These are phyloP conservation scores for Ibidorhyncha struthersii DNA, from an alignment of 2,113 vertebrate species.

Conservation along the genomic window DNA sequence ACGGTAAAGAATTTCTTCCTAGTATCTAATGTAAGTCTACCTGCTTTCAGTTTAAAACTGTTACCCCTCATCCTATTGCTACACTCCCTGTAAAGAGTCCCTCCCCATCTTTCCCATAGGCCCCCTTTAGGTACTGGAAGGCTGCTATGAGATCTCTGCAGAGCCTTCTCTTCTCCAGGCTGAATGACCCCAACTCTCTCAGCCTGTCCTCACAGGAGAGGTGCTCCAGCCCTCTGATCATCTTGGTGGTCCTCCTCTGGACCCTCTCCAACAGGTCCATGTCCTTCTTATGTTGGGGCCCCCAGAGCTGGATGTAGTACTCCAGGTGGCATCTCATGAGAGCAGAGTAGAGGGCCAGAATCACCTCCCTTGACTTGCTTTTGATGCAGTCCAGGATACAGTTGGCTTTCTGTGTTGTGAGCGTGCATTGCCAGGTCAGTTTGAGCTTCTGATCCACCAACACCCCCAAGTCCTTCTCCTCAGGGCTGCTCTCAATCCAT, in stretches of 20 bases:
- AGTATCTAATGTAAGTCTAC: neutral
- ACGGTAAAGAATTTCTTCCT: neutral
- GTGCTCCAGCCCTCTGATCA: neutral
- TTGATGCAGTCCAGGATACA: neutral
- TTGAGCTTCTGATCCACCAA: neutral
- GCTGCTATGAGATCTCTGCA: neutral
- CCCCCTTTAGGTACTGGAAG: no score
- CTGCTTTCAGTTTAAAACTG: neutral
- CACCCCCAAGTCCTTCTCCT: neutral
- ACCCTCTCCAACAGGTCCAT: neutral
- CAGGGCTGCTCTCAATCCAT: neutral
- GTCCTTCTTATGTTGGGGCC: neutral
- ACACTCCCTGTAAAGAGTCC: neutral
- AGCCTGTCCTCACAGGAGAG: neutral
- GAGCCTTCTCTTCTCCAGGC: neutral
- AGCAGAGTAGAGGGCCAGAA: neutral
- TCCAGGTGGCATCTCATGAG: neutral
- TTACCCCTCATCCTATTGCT: neutral
- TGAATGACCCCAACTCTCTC: neutral
- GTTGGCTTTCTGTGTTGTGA: neutral
- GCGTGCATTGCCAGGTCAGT: neutral
- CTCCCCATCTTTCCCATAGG: neutral
- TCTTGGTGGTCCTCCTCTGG: neutral
- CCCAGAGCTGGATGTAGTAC: neutral
- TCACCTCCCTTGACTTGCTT: neutral